Base-by-base conservation (phyloP, 2,888 invertebrate genomes). In the Acanthosoma haemorrhoidale region DNA sequence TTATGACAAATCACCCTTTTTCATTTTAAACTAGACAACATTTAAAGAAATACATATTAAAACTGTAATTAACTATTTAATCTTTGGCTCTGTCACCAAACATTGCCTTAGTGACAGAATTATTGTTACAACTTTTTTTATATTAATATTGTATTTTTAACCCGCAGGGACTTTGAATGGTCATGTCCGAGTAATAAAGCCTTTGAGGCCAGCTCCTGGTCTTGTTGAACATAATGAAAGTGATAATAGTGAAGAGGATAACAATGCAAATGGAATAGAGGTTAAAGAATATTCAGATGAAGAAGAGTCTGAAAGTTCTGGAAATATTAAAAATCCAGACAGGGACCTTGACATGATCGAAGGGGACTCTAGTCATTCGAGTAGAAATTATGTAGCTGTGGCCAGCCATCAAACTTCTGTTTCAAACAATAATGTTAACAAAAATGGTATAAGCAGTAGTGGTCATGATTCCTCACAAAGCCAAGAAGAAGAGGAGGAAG, bases 401-500 rank as follows among this genome's bases (percentile, higher is more conserved):
- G 18, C 51, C 4, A 6, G 13, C 13, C 18, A n/a, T 43, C 21
- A 21, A 13, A 43, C 18, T 43, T 43, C 21, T n/a, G 25, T 25
- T 51, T 2, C 29, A 25, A 51, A 51, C 29, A 51, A 51, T 51
- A 51, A 21, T 13, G 11, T 21, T 2, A 43, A 43, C 13, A 43
- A 21, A 9, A 43, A 51, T 51, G 51, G 51, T 25, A 25, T 51
- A 21, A 5, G 25, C 2, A n/a, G n/a, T n/a, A n/a, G n/a, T n/a
- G n/a, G n/a, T n/a, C 51, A 51, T n/a, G 51, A 51, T 51, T 51
- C 51, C 11, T 15, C 16, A 18, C 18, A 21, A 25, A 51, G 51
- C 51, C 21, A 75, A 5, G 76, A 77, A 29, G 77, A 76, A 16
- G 76, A 76, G 6, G 76, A 76, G 13, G 76, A 76, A 21, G 75